Percentiles rank a stretch among this genome's conserved stretches.
phyloP scores from a whole-genome alignment of 2,113 vertebrate genomes.

The Hemibagrus wyckioides region DNA sequence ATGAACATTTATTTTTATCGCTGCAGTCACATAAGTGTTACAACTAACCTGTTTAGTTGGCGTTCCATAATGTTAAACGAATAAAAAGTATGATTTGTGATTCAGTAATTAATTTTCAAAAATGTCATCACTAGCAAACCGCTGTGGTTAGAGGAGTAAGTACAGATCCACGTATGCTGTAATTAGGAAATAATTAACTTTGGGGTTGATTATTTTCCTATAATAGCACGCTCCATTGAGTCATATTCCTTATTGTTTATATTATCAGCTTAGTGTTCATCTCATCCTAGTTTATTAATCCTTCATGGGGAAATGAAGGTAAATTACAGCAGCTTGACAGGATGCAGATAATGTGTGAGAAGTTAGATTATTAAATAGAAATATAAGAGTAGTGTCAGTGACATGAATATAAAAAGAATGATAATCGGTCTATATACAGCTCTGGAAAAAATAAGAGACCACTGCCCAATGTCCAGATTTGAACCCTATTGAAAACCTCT shows the following conservation, averaged over 20 bases:
- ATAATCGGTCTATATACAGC: too few species aligned
- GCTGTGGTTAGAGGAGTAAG: not conserved
- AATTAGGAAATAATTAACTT: constrained; percentile 5
- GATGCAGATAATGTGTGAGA: not conserved
- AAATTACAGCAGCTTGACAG: not conserved
- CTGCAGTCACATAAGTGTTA: not conserved
- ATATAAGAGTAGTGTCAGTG: not conserved
- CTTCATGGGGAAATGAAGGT: not conserved
- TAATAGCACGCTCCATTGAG: not conserved
- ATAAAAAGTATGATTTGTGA: not conserved
- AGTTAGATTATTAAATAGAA: not conserved
- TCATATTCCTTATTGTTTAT: not conserved
- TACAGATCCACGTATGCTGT: not conserved
- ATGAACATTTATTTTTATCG: not conserved
- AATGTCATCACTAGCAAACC: not conserved
- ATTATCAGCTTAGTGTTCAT: not conserved
- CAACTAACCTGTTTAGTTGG: not conserved
- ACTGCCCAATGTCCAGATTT: too few species aligned
- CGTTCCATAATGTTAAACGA: not conserved
- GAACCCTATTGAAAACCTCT: too few species aligned
- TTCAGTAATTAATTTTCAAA: not conserved
- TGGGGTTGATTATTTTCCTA: constrained; percentile 6
- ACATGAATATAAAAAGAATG: not conserved
- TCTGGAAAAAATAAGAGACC: too few species aligned
- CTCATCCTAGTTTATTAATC: not conserved